Base-by-base conservation (phyloP, 2,113 vertebrate species). In the Pelecanus crispus region DNA sequence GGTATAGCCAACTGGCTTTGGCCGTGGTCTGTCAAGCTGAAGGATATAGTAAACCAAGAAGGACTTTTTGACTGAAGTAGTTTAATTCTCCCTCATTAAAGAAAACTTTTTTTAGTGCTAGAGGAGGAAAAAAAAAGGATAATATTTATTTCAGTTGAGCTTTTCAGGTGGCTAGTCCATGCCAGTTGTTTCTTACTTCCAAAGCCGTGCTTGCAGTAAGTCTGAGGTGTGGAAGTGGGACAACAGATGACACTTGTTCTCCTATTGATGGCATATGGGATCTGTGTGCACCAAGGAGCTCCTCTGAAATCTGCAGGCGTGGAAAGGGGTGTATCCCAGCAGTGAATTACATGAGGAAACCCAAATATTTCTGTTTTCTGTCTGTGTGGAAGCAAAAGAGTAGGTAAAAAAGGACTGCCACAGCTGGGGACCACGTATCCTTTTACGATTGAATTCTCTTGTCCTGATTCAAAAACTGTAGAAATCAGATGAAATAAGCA, bases 161-260 rank as follows among this genome's bases (percentile, higher is more conserved):
- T 93, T 80, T 92, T 88, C 7, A 24, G 25, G 25, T 78, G 2
- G 1, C n/a, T 52, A 7, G 12, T 26, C 19, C 2, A 7, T 59
- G 28, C 34, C 44, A 36, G 40, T 32, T 24, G 31, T 81, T 84
- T 65, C 62, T 65, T 32, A 34, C 21, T 83, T 70, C 63, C 67
- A n/a, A 62, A 66, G 50, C 17, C 2, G 0, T 44, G 59, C 13
- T 45, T 88, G 59, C 3, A 0, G 7, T 19, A 10, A 12, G 21
- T 72, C 62, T 0, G 1, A 59, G 62, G 17, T 31, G 18, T 62
- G 58, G 58, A 67, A 84, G 53, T 7, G 71, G 55, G 50, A 42
- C 55, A 81, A 16, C 24, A 49, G 50, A n/a, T 52, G n/a, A 34
- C 50, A 31, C 45, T 40, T 74, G 15, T 36, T 45, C 59, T 90